phyloP scores from a whole-genome alignment of 2,888 invertebrate genomes.

The Poecilus cupreus region DNA sequence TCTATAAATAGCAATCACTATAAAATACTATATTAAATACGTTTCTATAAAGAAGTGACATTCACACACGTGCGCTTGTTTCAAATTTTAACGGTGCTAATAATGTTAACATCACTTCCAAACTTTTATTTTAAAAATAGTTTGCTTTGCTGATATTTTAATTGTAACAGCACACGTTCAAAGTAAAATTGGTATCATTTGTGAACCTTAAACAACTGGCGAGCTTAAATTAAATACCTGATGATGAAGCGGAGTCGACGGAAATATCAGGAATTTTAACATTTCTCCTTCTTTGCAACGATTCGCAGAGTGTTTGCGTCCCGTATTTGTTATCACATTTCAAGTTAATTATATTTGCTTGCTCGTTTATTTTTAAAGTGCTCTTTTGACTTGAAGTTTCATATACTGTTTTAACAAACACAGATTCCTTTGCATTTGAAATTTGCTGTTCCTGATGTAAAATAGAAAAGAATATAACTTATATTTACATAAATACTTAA shows the following conservation, averaged over 20 bases:
- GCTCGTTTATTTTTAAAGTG: conserved; percentile 43
- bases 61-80: neutral
- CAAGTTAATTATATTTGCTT: conserved; percentile 41
- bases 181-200: neutral
- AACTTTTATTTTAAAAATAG: neutral
- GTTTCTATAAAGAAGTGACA: neutral
- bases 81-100: neutral
- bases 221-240: conserved; percentile 26
- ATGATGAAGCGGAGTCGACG: conserved; percentile 50
- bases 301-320: neutral
- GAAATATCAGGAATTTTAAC: conserved; percentile 48
- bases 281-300: conserved; percentile 23
- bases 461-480: neutral
- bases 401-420: conserved; percentile 18
- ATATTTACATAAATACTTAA: neutral
- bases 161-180: neutral
- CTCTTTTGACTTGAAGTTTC: conserved; percentile 40
- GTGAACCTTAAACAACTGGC: neutral
- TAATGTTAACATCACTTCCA: neutral
- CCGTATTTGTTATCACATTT: conserved; percentile 55
- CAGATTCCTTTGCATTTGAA: conserved; percentile 24
- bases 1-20: conserved; percentile 7
- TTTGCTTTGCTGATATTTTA: neutral
- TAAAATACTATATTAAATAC: neutral
- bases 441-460: conserved; percentile 34